Evolutionary conservation across 2,113 vertebrate species (phyloP).

Genomic region (Myotis davidii): DNA sequence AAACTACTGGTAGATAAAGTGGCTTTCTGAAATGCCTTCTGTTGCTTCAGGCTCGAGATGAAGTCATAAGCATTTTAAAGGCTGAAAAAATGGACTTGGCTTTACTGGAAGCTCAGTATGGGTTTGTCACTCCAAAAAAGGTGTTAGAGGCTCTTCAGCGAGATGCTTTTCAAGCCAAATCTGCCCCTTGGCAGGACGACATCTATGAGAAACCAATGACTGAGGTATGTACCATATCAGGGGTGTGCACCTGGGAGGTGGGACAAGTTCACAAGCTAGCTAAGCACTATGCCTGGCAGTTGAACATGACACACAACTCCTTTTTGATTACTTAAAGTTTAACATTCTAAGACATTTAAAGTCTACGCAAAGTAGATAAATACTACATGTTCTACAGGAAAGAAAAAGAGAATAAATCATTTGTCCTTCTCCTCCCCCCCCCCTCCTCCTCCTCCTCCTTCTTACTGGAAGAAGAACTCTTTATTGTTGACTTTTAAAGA

Average conservation of each 20-base stretch:
- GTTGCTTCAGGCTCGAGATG: conserved; percentile 94
- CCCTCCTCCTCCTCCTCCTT: too few species aligned
- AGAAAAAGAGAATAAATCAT: conserved; percentile 41
- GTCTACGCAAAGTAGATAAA: conserved; percentile 38
- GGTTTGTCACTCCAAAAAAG: conserved; percentile 94
- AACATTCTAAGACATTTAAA: conserved; percentile 4
- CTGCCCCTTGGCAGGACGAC: conserved; percentile 90
- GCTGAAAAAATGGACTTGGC: conserved; percentile 97
- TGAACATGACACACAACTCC: neutral
- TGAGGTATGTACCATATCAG: conserved; percentile 88
- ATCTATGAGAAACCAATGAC: conserved; percentile 96
- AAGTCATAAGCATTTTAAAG: conserved; percentile 96
- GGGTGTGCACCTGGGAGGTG: neutral
- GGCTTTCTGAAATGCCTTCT: conserved; percentile 74
- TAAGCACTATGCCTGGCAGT: neutral
- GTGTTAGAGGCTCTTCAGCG: conserved; percentile 96
- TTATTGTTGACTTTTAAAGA: too few species aligned
- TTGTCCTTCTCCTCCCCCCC: too few species aligned
- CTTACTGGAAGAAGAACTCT: too few species aligned
- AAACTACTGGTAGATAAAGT: conserved; percentile 11
- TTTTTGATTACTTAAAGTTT: conserved; percentile 43
- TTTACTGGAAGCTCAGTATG: conserved; percentile 95
- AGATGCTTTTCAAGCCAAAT: conserved; percentile 93
- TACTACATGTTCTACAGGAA: conserved; percentile 41
- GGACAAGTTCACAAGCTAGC: neutral